Percentiles rank a stretch among this genome's conserved stretches.
phyloP scores from a whole-genome alignment of 1,140 invertebrate species.

The Cepaea nemoralis region DNA sequence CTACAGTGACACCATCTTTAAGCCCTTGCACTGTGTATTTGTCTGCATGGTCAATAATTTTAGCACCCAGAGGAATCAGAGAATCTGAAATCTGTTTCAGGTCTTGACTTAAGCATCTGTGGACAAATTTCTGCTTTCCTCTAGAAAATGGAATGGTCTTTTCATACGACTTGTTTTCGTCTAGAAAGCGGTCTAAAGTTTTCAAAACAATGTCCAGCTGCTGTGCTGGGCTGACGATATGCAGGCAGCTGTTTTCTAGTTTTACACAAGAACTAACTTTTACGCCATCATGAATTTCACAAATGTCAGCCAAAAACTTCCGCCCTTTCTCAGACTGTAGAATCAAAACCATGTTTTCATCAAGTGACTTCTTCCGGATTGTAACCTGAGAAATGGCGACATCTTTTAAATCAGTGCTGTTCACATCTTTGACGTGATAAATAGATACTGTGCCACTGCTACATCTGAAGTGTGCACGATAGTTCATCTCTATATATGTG shows the following conservation, averaged over 20 bases:
- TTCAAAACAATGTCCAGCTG: not conserved
- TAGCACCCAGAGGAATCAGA: not conserved
- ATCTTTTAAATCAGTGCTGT: not conserved
- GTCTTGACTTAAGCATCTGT: not conserved
- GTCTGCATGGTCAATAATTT: not conserved
- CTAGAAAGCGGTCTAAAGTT: not conserved
- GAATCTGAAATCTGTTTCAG: not conserved
- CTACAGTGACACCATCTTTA: not conserved
- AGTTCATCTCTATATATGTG: not conserved
- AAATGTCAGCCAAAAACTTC: not conserved
- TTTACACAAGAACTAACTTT: not conserved
- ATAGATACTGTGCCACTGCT: not conserved
- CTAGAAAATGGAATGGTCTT: not conserved
- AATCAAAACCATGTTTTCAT: not conserved
- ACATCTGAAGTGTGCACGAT: not conserved
- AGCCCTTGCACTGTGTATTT: not conserved
- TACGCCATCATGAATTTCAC: not conserved
- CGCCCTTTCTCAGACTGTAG: slow-evolving; percentile 14
- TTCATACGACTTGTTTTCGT: not conserved
- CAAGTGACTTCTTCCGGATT: not conserved
- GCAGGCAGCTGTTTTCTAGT: not conserved
- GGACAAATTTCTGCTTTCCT: not conserved
- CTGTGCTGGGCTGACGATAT: not conserved
- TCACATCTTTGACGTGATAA: not conserved
- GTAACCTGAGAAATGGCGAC: not conserved